Base-by-base conservation (phyloP, 2,113 vertebrate species). In the Naja naja region DNA sequence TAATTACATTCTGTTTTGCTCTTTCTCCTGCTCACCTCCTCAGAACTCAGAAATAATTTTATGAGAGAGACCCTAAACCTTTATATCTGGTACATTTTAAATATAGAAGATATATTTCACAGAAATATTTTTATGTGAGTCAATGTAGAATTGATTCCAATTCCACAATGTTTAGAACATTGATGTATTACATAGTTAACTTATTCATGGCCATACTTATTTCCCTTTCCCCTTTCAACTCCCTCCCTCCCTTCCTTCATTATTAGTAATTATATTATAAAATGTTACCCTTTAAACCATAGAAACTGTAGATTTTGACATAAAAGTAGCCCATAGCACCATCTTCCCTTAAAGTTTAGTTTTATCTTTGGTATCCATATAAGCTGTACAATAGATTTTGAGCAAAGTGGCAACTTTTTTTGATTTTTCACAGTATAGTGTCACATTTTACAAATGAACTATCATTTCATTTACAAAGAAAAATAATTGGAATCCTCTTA, bases 381-480 rank as follows among this genome's bases (percentile, higher is more conserved):
- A 91, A 93, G 96, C 92, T 94, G 91, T 54, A 94, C 0, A 0
- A 91, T 64, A 92, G 94, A 93, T 90, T 53, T 43, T 8, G 8
- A 90, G n/a, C 39, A 55, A 95, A 93, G 85, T 94, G 93, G 95
- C 95, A 94, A 93, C 94, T 96, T 96, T 93, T 49, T 49, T 96
- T 93, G 93, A 94, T 95, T 96, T 95, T 96, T 97, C 95, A 89
- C 47, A 96, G 94, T 52, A 95, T 52, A 93, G 90, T 88, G 90
- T 91, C 85, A 94, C 92, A 94, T 92, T 97, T 93, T 74, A 25
- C 88, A 96, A 93, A 95, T 92, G 94, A 97, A 86, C 95, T 97
- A 94, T 95, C 97, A 97, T 96, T 97, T 97, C 93, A 95, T 91
- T 97, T 90, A 7, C 86, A 94, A 92, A 96, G 92, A 87, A 94